These are phyloP conservation scores for Chouioia cunea DNA, from an alignment of 2,888 invertebrate species.

Conservation along the genomic window DNA sequence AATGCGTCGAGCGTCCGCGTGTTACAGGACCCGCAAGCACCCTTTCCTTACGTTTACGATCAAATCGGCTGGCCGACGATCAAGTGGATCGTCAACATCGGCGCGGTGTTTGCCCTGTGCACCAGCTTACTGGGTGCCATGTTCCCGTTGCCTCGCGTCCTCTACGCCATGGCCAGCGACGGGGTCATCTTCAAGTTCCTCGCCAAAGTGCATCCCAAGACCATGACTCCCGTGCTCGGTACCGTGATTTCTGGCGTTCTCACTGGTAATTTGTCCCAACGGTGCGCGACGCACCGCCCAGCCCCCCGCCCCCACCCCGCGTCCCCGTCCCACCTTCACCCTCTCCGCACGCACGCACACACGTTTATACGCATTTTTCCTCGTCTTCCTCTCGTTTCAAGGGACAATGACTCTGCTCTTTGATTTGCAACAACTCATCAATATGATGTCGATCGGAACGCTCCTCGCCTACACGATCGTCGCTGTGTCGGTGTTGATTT, in stretches of 20 bases:
- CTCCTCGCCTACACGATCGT: constrained; percentile 93
- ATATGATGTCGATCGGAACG: constrained; percentile 97
- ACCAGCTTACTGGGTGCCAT: constrained; percentile 89
- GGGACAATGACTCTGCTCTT: constrained; percentile 90
- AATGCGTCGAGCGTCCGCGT: constrained; percentile 43
- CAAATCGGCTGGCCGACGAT: constrained; percentile 81
- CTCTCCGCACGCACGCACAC: too few relatives aligned
- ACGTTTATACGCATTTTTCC: too few relatives aligned
- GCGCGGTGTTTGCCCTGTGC: constrained; percentile 92
- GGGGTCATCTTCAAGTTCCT: constrained; percentile 85
- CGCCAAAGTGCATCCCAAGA: constrained; percentile 78
- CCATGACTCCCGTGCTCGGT: constrained; percentile 84
- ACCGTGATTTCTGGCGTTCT: constrained; percentile 82
- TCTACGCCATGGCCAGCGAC: constrained; percentile 92
- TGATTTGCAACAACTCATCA: constrained; percentile 89
- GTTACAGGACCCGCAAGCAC: constrained; percentile 82
- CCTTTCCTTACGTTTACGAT: constrained; percentile 88
- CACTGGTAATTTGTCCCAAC: constrained; percentile 73
- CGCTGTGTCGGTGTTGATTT: constrained; percentile 87
- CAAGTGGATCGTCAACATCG: constrained; percentile 91
- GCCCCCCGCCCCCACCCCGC: too few relatives aligned
- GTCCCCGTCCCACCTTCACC: too few relatives aligned
- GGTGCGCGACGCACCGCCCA: too few relatives aligned
- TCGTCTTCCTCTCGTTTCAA: too few relatives aligned
- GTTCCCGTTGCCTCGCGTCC: constrained; percentile 88